phyloP scores from a whole-genome alignment of 1,140 invertebrate genomes.

The Nilaparvata lugens region DNA sequence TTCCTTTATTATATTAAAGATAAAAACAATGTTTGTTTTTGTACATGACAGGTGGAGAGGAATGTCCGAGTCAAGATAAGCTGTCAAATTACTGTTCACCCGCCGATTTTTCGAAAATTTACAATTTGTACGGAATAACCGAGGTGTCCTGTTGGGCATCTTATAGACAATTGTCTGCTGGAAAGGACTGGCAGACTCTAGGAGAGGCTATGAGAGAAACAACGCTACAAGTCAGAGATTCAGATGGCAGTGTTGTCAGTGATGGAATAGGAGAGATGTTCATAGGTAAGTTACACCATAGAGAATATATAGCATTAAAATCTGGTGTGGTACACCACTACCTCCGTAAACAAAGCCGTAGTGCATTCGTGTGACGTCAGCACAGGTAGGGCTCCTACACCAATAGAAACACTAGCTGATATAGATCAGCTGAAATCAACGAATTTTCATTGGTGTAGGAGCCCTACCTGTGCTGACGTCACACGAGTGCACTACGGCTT shows the following conservation, averaged over 20 bases:
- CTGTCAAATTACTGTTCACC: neutral
- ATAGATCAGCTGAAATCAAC: too few relatives aligned
- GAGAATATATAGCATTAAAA: too few relatives aligned
- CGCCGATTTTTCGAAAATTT: constrained; percentile 29
- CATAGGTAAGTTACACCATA: constrained; percentile 10
- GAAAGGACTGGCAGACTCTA: constrained; percentile 30
- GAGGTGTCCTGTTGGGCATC: constrained; percentile 53
- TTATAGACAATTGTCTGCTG: constrained; percentile 32
- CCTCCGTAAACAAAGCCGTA: too few relatives aligned
- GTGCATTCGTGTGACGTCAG: too few relatives aligned
- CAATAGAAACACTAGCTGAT: too few relatives aligned
- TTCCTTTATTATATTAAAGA: too few relatives aligned
- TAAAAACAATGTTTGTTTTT: too few relatives aligned
- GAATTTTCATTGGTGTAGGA: too few relatives aligned
- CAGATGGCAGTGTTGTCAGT: neutral
- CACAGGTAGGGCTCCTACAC: too few relatives aligned
- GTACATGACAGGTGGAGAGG: neutral
- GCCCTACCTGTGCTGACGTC: too few relatives aligned
- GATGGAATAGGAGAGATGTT: constrained; percentile 27
- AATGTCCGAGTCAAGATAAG: neutral
- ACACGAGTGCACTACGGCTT: too few relatives aligned
- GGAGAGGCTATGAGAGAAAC: constrained; percentile 35
- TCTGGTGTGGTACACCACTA: too few relatives aligned
- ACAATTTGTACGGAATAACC: constrained; percentile 52
- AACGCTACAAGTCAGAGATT: constrained; percentile 26